Base-by-base conservation (phyloP, 2,888 invertebrate genomes). In the Orthonychiurus folsomi region DNA sequence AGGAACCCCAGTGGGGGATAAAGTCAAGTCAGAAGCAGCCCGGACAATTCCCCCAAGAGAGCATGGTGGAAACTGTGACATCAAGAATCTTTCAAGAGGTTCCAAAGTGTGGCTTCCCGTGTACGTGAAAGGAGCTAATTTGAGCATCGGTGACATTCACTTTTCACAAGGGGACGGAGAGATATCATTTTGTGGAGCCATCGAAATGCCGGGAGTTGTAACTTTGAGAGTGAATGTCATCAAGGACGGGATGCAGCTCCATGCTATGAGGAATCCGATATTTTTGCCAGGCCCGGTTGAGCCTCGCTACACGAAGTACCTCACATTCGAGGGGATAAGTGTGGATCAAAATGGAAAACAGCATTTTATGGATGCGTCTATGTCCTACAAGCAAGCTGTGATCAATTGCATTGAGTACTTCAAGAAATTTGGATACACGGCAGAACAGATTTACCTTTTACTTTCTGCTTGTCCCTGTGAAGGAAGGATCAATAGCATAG, bases 1-100 rank as follows among this genome's bases (percentile, higher is more conserved):
- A 59, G 65, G 68, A 23, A 59, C 61, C 18, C 56, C 64, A 18
- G 28, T 23, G 1, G 69, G 61, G 12, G 65, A 63, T 28, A 56
- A 57, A 3, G 58, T 62, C 1, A 62, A 65, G n/a, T 60, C 58
- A 15, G 69, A 69, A 62, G 69, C 63, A 27, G 69, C 66, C 1
- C 21, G 69, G 24, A 69, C 69, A 0, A 59, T 65, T 56, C 69
- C 69, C 5, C 64, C 67, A 20, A 61, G 69, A 23, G 69, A 69
- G 52, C 56, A 69, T 53, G 69, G 69, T 1, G 69, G 69, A 58
- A 69, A 69, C 56, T 62, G 63, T n/a, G 69, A 69, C 54, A 69
- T 69, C 28, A 69, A 69, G 37, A 69, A 69, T 59, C 60, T 69
- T 26, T 59, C 60, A 3, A 47, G 67, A n/a, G 69, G 69, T 1